These are phyloP conservation scores for Lepidurus arcticus DNA, from an alignment of 1,140 invertebrate genomes.

Conservation along the genomic window DNA sequence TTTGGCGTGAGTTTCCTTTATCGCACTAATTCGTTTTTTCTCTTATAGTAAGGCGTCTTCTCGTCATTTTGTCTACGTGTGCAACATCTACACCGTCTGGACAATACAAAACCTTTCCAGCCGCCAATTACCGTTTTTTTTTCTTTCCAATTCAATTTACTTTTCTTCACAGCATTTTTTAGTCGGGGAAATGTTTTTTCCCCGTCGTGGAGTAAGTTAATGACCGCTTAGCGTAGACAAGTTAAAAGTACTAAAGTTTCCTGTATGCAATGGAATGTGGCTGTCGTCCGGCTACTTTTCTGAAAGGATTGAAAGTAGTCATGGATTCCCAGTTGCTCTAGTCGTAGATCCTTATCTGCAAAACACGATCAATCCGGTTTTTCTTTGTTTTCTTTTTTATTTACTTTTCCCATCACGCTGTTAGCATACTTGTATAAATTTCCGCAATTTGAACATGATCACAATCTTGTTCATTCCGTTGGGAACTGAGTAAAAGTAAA, in stretches of 20 bases:
- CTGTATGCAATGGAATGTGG: not conserved
- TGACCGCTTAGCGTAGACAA: not conserved
- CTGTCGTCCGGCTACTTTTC: not conserved
- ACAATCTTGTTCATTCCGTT: not conserved
- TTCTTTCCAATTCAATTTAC: not conserved
- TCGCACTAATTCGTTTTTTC: not conserved
- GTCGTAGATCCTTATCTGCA: not conserved
- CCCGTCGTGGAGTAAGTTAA: not conserved
- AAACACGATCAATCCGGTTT: not conserved
- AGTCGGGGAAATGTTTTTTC: not conserved
- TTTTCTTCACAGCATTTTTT: not conserved
- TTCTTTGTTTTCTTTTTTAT: not conserved
- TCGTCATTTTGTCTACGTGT: slow-evolving; percentile 12
- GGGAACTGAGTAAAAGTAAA: not conserved
- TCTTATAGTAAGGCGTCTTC: not conserved
- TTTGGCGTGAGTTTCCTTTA: not conserved
- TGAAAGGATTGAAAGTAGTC: not conserved
- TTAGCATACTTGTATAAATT: not conserved
- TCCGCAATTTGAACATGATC: slow-evolving; percentile 14
- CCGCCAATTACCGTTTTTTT: not conserved
- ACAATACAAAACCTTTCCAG: slow-evolving; percentile 15
- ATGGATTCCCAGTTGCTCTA: not conserved
- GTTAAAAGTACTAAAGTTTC: not conserved
- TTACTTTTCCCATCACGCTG: not conserved
- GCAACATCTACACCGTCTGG: slow-evolving; percentile 7